Conservation (phyloP, 2,888 invertebrate genomes). For the Acleris sparsana region DNA sequence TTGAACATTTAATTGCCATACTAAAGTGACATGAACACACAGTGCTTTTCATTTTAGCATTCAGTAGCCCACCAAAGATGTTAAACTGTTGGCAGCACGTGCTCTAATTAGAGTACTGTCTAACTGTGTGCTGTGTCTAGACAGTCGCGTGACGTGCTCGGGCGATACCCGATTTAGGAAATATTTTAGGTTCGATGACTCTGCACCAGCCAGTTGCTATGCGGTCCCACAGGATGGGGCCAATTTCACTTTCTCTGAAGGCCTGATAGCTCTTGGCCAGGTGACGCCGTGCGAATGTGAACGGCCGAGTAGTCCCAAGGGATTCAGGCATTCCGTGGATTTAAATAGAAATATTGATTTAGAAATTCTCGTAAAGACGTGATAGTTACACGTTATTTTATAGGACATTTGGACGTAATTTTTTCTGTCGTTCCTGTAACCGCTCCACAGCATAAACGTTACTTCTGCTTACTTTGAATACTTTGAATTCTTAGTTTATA, state of each 20-base stretch:
- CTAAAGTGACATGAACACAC: too few relatives aligned
- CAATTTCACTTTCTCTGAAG: slow-evolving; percentile 39
- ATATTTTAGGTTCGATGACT: slow-evolving; percentile 77
- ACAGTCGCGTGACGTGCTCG: slow-evolving; percentile 63
- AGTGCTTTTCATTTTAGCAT: too few relatives aligned
- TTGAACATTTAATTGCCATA: too few relatives aligned
- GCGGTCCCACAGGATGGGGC: slow-evolving; percentile 52
- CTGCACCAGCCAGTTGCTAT: slow-evolving; percentile 42
- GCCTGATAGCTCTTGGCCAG: slow-evolving; percentile 12
- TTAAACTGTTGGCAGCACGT: not conserved
- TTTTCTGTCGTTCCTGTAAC: too few relatives aligned
- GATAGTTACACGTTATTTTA: too few relatives aligned
- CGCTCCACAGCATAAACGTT: too few relatives aligned
- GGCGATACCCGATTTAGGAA: slow-evolving; percentile 79
- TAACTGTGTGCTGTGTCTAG: slow-evolving; percentile 34
- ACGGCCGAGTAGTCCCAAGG: slow-evolving; percentile 20
- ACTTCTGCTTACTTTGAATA: too few relatives aligned
- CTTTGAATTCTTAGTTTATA: too few relatives aligned
- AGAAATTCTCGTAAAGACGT: too few relatives aligned
- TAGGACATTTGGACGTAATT: too few relatives aligned
- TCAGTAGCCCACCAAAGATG: too few relatives aligned
- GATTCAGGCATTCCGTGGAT: slow-evolving; percentile 20
- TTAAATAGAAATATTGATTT: not conserved
- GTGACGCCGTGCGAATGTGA: slow-evolving; percentile 28
- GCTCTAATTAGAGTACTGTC: slow-evolving; percentile 18